A percentile compares a stretch with the other conserved stretches of the same genome.
Conservation (phyloP, 2,113 vertebrate species). For the Lepus europaeus region DNA sequence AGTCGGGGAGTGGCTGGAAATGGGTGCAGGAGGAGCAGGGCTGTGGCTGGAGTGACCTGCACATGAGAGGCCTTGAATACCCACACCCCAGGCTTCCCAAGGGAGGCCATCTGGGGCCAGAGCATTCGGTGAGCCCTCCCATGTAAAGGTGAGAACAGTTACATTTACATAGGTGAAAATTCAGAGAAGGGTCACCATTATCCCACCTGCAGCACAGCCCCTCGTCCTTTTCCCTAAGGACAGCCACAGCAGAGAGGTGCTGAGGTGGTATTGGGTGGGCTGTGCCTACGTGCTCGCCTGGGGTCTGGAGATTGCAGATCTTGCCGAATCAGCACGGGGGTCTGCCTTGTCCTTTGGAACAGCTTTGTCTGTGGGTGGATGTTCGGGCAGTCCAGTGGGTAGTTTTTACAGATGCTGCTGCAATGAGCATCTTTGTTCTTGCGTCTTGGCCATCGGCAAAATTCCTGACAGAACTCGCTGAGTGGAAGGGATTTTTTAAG, state of each 20-base stretch:
- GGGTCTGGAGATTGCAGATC: background rate
- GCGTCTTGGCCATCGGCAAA: background rate
- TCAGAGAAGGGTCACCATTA: background rate
- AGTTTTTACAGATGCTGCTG: background rate
- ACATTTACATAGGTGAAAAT: background rate
- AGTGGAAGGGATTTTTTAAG: conserved; percentile 30
- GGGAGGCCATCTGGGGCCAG: background rate
- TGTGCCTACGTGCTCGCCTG: background rate
- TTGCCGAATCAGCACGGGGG: background rate
- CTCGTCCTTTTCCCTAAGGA: background rate
- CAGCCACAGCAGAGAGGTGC: too few relatives aligned
- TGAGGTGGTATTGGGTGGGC: too few relatives aligned
- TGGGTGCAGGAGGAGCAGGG: background rate
- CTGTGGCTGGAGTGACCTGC: background rate
- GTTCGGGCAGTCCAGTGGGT: background rate
- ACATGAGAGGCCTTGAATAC: background rate
- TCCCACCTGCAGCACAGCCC: background rate
- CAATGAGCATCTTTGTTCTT: background rate
- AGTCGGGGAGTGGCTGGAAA: background rate
- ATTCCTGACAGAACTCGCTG: conserved; percentile 47
- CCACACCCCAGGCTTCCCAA: background rate
- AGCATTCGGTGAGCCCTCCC: background rate
- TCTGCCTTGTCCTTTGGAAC: background rate
- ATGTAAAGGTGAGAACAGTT: background rate
- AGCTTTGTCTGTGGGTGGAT: background rate